phyloP scores from a whole-genome alignment of 2,888 invertebrate genomes.

The Saturnia pavonia region DNA sequence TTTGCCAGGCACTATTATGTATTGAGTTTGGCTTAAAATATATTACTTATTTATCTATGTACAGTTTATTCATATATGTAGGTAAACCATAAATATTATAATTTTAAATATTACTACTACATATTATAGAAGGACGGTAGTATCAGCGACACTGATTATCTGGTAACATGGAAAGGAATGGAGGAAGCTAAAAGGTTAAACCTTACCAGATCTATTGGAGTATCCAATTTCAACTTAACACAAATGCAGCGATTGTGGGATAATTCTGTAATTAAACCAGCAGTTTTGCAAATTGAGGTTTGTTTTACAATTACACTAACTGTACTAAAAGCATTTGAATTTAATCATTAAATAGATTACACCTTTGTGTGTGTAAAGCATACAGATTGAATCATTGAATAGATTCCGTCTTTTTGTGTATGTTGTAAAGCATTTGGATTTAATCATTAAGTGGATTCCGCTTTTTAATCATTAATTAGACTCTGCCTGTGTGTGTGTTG shows the following conservation, averaged over 20 bases:
- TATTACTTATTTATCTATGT: neutral
- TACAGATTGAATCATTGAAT: neutral
- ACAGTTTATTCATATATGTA: neutral
- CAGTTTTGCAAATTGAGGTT: conserved; percentile 83
- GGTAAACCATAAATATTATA: neutral
- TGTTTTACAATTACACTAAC: conserved; percentile 40
- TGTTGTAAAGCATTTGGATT: neutral
- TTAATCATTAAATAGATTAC: neutral
- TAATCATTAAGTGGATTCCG: neutral
- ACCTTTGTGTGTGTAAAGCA: too few species aligned
- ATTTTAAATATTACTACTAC: neutral
- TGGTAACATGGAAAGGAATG: conserved; percentile 91
- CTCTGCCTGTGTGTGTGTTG: too few species aligned
- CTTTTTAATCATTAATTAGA: too few species aligned
- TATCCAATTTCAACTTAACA: conserved; percentile 92
- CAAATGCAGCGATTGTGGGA: conserved; percentile 88
- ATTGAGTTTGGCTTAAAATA: neutral
- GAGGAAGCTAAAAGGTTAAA: conserved; percentile 87
- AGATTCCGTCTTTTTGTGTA: neutral
- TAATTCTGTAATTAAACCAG: conserved; percentile 84
- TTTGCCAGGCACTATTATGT: too few species aligned
- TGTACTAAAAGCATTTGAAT: neutral
- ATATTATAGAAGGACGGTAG: conserved; percentile 55
- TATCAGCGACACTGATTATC: conserved; percentile 85
- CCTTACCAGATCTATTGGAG: conserved; percentile 88